Conservation (phyloP, 1,140 invertebrate species). For the Nephila pilipes region DNA sequence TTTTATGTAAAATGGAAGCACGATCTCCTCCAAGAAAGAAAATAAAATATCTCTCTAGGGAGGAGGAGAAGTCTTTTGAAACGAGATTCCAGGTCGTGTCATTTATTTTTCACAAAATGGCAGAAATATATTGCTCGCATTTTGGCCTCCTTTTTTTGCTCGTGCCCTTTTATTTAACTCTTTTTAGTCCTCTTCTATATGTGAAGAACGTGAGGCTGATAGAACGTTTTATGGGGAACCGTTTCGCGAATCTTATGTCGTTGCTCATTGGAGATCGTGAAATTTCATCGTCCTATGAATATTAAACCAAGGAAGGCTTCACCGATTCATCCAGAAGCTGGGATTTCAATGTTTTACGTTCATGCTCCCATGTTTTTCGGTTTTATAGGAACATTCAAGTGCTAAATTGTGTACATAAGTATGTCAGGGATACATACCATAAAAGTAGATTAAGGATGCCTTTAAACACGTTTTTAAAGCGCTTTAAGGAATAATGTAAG, state of each 20-base stretch:
- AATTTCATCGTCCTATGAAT: conserved; percentile 69
- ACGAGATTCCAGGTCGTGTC: conserved; percentile 73
- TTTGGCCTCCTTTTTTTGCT: conserved; percentile 12
- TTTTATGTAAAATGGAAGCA: conserved; percentile 67
- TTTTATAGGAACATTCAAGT: not conserved
- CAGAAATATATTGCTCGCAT: conserved; percentile 65
- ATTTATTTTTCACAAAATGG: conserved; percentile 75
- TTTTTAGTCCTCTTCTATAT: conserved; percentile 38
- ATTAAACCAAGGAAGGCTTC: conserved; percentile 43
- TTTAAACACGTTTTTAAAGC: not conserved
- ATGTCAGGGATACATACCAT: not conserved
- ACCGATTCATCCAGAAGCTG: not conserved
- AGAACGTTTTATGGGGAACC: conserved; percentile 24
- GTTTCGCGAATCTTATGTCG: conserved; percentile 32
- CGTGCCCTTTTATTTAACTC: conserved; percentile 59
- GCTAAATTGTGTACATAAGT: not conserved
- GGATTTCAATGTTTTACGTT: not conserved
- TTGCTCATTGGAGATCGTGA: conserved; percentile 40
- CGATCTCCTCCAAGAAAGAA: conserved; percentile 54
- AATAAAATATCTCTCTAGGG: conserved; percentile 67
- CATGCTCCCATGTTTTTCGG: not conserved
- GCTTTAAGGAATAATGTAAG: too few relatives aligned
- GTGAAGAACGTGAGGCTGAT: conserved; percentile 57
- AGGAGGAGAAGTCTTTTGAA: conserved; percentile 48
- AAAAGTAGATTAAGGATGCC: not conserved